Evolutionary conservation across 2,888 invertebrate genomes (phyloP).

Genomic region (Miltochrista miniata): DNA sequence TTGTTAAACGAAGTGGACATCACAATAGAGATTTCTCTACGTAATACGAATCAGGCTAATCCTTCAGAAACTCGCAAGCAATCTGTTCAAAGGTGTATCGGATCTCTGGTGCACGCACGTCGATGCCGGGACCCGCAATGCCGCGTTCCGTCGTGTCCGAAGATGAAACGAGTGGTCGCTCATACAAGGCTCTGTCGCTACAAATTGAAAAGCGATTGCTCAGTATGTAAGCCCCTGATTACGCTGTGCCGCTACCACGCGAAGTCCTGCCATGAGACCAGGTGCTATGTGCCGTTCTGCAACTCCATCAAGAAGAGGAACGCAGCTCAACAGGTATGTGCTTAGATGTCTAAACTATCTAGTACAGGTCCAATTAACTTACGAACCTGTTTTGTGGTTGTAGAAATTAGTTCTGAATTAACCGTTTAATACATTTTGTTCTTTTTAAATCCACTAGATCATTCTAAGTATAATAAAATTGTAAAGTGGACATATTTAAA

Average conservation of each 20-base stretch:
- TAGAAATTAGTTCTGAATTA: no score
- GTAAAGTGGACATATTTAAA: no score
- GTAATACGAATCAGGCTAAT: conserved; percentile 94
- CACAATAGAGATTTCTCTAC: conserved; percentile 95
- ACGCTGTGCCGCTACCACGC: conserved; percentile 99
- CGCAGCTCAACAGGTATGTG: conserved; percentile 93
- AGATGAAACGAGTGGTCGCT: conserved; percentile 99
- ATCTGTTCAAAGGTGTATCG: conserved; percentile 96
- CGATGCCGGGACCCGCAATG: conserved; percentile 99
- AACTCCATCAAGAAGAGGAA: conserved; percentile 98
- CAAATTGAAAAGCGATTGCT: conserved; percentile 98
- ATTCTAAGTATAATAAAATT: no score
- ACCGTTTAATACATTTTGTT: no score
- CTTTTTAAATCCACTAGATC: no score
- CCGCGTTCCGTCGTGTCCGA: conserved; percentile 97
- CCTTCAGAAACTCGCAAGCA: conserved; percentile 95
- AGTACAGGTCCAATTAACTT: no score
- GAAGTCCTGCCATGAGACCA: conserved; percentile 98
- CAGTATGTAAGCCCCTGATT: conserved; percentile 99
- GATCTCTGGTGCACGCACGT: conserved; percentile 97
- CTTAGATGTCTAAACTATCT: no score
- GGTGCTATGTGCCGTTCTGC: conserved; percentile 99
- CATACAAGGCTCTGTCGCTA: conserved; percentile 98
- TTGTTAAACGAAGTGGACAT: conserved; percentile 97
- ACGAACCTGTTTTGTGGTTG: no score